Base-by-base conservation (phyloP, 2,113 vertebrate species). In the Xiphorhynchus elegans region DNA sequence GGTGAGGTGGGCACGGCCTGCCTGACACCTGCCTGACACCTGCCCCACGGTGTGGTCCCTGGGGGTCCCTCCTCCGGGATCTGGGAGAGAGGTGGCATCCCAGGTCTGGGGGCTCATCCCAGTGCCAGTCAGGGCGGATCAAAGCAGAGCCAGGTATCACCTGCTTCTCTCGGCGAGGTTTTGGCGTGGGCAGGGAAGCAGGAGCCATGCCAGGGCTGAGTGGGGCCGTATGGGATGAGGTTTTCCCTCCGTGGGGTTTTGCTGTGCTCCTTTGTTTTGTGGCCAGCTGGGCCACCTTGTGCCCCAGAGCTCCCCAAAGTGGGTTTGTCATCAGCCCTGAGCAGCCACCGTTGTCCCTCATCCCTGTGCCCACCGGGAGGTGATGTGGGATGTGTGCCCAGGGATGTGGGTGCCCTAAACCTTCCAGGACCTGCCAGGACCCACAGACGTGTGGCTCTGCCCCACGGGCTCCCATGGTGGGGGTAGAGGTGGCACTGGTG, bases 241-340 rank as follows among this genome's bases (percentile, higher is more conserved):
- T 60, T 52, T 50, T 68, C 63, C 63, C 25, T 0, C 59, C 9
- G 11, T 18, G 64, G 81, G 58, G n/a, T 83, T 92, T 87, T 72
- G 77, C 81, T 33, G 2, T 0, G 3, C 19, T 62, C 29, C 60
- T 46, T 50, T 25, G 25, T 77, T 6, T 63, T 25, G 13, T 31
- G 6, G n/a, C 40, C 50, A 15, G 17, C 33, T 0, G 0, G 37
- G 28, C 23, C 59, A 46, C 49, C 59, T 29, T 1, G 7, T 42
- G 23, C 53, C 67, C 42, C 33, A 17, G 2, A 6, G 29, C 4
- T 70, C 11, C 29, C 21, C 44, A 24, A 1, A 11, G 8, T 10
- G 55, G 13, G 17, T 46, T 92, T 87, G 56, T 44, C 42, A 18
- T 49, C 0, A 0, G 25, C 73, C 21, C 53, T 1, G 1, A 6